Conservation (phyloP, 1,140 invertebrate genomes). For the Drosophila kanapiae region DNA sequence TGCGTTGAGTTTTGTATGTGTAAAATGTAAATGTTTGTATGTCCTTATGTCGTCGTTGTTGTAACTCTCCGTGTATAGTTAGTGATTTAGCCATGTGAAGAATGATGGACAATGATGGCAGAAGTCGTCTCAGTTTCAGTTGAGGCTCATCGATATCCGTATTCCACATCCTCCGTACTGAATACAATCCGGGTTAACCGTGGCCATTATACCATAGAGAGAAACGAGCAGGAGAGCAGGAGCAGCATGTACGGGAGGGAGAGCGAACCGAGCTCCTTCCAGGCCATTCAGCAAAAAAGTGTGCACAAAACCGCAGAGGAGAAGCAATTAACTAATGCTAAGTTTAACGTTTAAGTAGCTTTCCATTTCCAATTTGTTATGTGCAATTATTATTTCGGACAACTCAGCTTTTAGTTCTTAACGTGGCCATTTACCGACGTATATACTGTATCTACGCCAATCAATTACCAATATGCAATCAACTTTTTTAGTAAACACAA, state of each 20-base stretch:
- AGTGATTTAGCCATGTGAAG: conserved; percentile 53
- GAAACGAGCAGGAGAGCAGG: not conserved
- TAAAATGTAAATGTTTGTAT: conserved; percentile 67
- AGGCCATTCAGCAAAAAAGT: conserved; percentile 31
- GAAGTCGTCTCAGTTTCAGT: conserved; percentile 39
- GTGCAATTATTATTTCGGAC: conserved; percentile 53
- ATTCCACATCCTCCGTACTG: conserved; percentile 22
- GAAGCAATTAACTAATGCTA: conserved; percentile 45
- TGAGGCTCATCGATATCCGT: conserved; percentile 39
- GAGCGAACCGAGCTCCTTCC: conserved; percentile 5
- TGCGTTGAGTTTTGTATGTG: conserved; percentile 69
- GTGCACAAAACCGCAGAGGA: conserved; percentile 37
- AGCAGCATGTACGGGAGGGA: not conserved
- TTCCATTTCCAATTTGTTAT: conserved; percentile 54
- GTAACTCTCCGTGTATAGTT: conserved; percentile 63
- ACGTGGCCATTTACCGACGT: conserved; percentile 61
- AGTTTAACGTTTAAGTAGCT: conserved; percentile 42
- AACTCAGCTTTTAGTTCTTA: conserved; percentile 68
- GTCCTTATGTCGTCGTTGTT: conserved; percentile 51
- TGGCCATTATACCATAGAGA: conserved; percentile 21
- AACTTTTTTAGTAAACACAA: conserved; percentile 38
- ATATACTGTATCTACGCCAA: conserved; percentile 23
- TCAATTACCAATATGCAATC: conserved; percentile 39
- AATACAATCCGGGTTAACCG: conserved; percentile 26
- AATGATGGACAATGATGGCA: conserved; percentile 45